phyloP scores from a whole-genome alignment of 2,113 vertebrate genomes.

The Anseranas semipalmata region DNA sequence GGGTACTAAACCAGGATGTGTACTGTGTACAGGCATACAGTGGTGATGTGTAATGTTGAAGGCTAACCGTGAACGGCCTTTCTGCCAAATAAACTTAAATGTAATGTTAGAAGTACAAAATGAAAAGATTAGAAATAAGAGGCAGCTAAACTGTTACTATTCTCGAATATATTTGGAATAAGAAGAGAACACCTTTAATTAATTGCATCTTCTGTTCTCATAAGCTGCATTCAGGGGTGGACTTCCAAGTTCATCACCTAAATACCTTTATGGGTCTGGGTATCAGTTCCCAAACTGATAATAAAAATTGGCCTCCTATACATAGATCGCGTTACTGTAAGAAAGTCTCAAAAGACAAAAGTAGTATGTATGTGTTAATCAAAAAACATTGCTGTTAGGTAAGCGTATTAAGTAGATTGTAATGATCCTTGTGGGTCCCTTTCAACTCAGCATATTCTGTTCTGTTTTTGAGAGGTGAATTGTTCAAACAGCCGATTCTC shows the following conservation, averaged over 20 bases:
- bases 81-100: neutral
- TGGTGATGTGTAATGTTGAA: neutral
- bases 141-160: neutral
- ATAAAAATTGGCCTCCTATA: neutral
- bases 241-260: neutral
- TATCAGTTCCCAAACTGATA: neutral
- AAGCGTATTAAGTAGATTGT: neutral
- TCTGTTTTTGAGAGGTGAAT: too few relatives aligned
- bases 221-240: neutral
- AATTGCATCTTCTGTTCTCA: neutral
- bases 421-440: too few relatives aligned
- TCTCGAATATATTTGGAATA: neutral
- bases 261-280: neutral
- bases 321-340: neutral
- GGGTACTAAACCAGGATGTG: rapidly evolving
- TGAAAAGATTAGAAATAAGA: neutral
- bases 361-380: neutral
- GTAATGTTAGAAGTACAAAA: neutral
- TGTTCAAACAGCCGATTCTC: neutral
- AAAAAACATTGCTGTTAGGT: neutral
- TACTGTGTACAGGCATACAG: neutral
- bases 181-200: neutral
- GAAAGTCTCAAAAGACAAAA: neutral
- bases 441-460: too few relatives aligned
- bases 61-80: neutral